Base-by-base conservation (phyloP, 2,113 vertebrate genomes). In the Lycocorax pyrrhopterus region DNA sequence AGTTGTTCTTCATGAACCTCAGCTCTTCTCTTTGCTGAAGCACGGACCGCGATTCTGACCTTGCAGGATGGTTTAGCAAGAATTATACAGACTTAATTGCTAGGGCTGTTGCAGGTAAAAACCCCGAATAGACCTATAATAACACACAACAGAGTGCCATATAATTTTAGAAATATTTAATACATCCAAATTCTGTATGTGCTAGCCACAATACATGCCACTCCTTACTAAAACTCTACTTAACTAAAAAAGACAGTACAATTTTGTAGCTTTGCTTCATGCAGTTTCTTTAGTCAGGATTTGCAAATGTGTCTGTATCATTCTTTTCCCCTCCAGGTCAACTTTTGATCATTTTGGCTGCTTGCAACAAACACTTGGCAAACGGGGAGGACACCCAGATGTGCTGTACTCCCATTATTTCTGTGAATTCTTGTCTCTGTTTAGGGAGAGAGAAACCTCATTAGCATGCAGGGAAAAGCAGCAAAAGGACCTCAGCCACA, bases 121-220 rank as follows among this genome's bases (percentile, higher is more conserved):
- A 44, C 44, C 49, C 74, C 73, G 78, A 74, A 77, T 6, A 82
- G 53, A 23, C 41, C 33, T 56, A 19, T 72, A 94, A 90, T 84
- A 91, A 92, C 77, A 87, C 69, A 90, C 6, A 91, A 83, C 53
- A 93, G 46, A 56, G 66, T 73, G 53, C 41, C 49, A 84, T 69
- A 76, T 68, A 90, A 94, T 96, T 96, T 96, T 66, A 49, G 37
- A 95, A 96, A 64, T 93, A 93, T 90, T 92, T 92, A 90, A 90
- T 87, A 58, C n/a, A 33, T 77, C 29, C 21, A 83, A 85, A 88
- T 90, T 83, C 75, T 83, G 14, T 46, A 63, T 1, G 1, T 58
- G 82, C 79, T 73, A 77, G 67, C 75, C 79, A 66, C 71, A 95
- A 66, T 27, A 69, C 11, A 30, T 3, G 11, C 69, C 69, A 66